phyloP scores from a whole-genome alignment of 2,797 vertebrate genomes.

The Chaunax sp. region DNA sequence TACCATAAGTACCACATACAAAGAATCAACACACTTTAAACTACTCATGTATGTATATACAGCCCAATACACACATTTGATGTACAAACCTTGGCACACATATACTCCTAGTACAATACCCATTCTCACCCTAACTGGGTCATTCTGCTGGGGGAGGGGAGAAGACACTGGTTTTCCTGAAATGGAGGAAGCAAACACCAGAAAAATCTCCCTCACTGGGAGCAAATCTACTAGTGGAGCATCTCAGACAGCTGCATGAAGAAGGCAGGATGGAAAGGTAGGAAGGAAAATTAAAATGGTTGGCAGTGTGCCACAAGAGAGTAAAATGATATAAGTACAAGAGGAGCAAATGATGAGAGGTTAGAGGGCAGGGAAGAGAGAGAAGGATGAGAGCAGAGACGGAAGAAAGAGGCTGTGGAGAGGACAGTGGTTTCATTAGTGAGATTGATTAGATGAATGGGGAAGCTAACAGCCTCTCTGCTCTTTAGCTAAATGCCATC shows the following conservation, averaged over 20 bases:
- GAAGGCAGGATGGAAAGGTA: conserved; percentile 20
- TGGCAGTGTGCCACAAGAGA: conserved; percentile 14
- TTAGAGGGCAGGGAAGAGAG: conserved; percentile 53
- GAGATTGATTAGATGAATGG: conserved; percentile 84
- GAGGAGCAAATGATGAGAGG: conserved; percentile 66
- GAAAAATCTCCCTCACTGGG: conserved; percentile 63
- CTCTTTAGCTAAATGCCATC: conserved; percentile 85
- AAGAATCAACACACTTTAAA: conserved; percentile 3
- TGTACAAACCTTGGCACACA: conserved; percentile 52
- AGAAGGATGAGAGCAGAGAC: conserved; percentile 48
- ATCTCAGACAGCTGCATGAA: conserved; percentile 58
- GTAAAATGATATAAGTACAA: conserved; percentile 40
- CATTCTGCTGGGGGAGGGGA: conserved; percentile 60
- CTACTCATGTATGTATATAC: background rate
- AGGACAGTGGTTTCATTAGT: conserved; percentile 82
- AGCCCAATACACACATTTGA: background rate
- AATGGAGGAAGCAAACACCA: conserved; percentile 64
- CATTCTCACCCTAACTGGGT: conserved; percentile 76
- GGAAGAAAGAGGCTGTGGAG: conserved; percentile 62
- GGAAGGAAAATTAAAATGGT: conserved; percentile 18
- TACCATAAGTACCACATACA: conserved; percentile 2
- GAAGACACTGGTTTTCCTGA: conserved; percentile 49
- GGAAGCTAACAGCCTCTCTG: conserved; percentile 83
- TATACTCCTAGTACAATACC: conserved; percentile 49
- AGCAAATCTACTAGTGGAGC: conserved; percentile 49